phyloP scores from a whole-genome alignment of 2,113 vertebrate genomes.

The Carassius auratus region DNA sequence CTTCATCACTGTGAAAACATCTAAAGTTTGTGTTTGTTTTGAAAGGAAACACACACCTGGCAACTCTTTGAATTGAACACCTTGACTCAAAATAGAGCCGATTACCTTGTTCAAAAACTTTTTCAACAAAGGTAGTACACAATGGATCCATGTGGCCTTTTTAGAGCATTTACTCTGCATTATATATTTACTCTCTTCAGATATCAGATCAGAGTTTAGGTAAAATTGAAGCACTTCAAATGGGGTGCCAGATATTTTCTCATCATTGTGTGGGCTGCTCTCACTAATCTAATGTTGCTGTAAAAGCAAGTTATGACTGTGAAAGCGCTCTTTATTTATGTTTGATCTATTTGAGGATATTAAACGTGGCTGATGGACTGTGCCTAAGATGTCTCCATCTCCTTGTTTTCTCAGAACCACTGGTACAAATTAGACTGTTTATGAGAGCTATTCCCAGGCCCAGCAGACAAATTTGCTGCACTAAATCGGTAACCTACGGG shows the following conservation, averaged over 20 bases:
- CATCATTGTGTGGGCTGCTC: not conserved
- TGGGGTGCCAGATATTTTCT: not conserved
- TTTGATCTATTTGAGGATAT: slow-evolving; percentile 22
- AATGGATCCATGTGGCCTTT: not conserved
- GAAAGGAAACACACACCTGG: not conserved
- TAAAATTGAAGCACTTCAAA: not conserved
- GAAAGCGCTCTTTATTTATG: not conserved
- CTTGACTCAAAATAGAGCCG: not conserved
- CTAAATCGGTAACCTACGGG: slow-evolving; percentile 43
- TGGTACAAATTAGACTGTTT: slow-evolving; percentile 29
- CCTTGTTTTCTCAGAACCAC: slow-evolving; percentile 38
- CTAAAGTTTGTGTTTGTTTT: slow-evolving; percentile 8
- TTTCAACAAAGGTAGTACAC: not conserved
- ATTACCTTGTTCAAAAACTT: not conserved
- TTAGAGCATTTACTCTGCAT: not conserved
- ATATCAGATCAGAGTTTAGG: not conserved
- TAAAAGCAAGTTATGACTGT: slow-evolving; percentile 3
- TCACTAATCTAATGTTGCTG: not conserved
- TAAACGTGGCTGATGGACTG: slow-evolving; percentile 17
- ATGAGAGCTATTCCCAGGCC: slow-evolving; percentile 47
- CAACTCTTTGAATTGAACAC: slow-evolving; percentile 6
- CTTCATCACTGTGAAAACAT: not conserved
- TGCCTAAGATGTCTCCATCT: slow-evolving; percentile 37
- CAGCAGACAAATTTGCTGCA: slow-evolving; percentile 41
- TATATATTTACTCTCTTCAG: slow-evolving; percentile 18